A percentile compares a stretch with the other conserved stretches of the same genome.
Conservation (phyloP, 2,888 invertebrate genomes). For the Euspilapteryx auroguttella region DNA sequence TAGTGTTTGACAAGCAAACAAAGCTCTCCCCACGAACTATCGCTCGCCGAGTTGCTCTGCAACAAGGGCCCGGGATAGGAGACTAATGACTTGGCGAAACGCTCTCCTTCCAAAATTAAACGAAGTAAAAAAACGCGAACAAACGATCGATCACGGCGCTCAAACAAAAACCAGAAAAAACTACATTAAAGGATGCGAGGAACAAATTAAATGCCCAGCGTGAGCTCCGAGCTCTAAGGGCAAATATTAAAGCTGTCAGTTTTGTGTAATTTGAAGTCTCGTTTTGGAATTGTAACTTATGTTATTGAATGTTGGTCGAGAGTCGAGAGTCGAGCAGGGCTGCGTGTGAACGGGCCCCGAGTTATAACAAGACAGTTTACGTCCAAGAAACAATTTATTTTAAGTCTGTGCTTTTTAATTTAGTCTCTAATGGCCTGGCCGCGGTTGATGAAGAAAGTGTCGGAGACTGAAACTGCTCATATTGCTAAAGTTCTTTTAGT, state of each 20-base stretch:
- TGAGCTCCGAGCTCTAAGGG: slow-evolving; percentile 28
- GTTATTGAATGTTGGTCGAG: slow-evolving; percentile 55
- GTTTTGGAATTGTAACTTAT: slow-evolving; percentile 50
- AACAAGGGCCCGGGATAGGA: too few species aligned
- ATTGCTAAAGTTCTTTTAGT: too few species aligned
- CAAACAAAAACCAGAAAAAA: slow-evolving; percentile 53
- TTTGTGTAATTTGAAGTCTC: slow-evolving; percentile 53
- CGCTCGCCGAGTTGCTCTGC: too few species aligned
- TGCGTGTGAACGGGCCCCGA: slow-evolving; percentile 25
- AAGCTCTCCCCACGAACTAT: too few species aligned
- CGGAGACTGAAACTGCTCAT: too few species aligned
- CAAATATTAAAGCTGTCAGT: slow-evolving; percentile 58
- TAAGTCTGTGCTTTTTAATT: too few species aligned
- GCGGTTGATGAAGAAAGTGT: too few species aligned
- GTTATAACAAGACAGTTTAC: slow-evolving; percentile 22
- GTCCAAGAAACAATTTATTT: too few species aligned
- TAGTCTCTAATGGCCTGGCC: too few species aligned
- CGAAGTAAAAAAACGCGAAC: slow-evolving; percentile 49
- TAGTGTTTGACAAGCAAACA: too few species aligned
- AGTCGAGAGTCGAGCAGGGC: too few species aligned
- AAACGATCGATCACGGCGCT: slow-evolving; percentile 51
- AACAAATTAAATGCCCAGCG: slow-evolving; percentile 60
- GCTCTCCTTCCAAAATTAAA: slow-evolving; percentile 53
- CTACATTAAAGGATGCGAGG: slow-evolving; percentile 50
- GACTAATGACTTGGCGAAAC: slow-evolving; percentile 56